Evolutionary conservation across 2,113 vertebrate species (phyloP), one percentile per base, ranked within the genome.

Genomic region (Aramus guarauna): DNA sequence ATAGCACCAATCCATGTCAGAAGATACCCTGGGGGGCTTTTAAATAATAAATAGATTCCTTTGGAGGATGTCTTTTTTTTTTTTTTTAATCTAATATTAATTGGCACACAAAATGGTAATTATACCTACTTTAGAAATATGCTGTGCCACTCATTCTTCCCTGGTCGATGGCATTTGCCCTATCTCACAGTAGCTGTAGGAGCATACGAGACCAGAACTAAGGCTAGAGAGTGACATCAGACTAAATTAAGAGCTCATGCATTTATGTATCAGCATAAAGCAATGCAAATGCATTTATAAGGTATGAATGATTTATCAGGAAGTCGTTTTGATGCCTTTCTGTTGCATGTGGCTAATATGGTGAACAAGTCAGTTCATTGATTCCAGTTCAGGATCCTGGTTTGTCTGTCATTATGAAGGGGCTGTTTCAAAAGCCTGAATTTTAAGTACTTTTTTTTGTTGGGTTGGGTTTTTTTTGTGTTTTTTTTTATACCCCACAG

Each of bases 41-140:
- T 97, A 94, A 98, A 98, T 97, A 97, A 98, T 97, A 96, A 92
- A 97, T 95, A 87, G 62, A 78, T 97, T 96, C 92, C 95, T 97
- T 95, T 77, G 81, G 60, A 90, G 74, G 90, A 89, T 84, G 77
- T 23, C 43, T 71, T 16, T 43, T 43, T 43, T 41, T 36, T 36
- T 91, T 96, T 55, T 82, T 73, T 84, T 77, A 96, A 97, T 96
- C 96, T 96, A 96, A 94, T 97, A 97, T 97, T 97, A 97, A 98
- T 97, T 97, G 96, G 73, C 88, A 91, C 75, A 85, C 47, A 77
- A 59, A 67, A 89, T 88, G 58, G 80, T 94, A 94, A 96, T 96
- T 96, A 95, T 74, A 52, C 50, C 41, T 95, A 62, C 90, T 89
- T 68, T 59, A 78, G 91, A 96, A 98, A 94, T 95, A 60, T 0